phyloP scores from a whole-genome alignment of 2,113 vertebrate genomes.

The Pleuronectes platessa region DNA sequence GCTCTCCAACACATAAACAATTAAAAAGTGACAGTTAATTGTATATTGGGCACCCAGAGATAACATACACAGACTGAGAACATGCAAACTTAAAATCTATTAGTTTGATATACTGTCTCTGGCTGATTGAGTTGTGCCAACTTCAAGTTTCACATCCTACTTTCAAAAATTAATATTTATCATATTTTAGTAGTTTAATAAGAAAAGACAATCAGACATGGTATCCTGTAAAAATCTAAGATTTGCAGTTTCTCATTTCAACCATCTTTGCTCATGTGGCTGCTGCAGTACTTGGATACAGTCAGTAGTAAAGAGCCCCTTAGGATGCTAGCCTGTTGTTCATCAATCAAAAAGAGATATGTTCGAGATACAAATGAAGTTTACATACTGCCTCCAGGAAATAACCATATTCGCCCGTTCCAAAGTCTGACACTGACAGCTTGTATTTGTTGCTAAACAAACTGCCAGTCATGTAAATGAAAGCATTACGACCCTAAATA shows the following conservation, averaged over 20 bases:
- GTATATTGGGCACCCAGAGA: no score
- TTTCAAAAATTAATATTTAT: no score
- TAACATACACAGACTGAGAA: no score
- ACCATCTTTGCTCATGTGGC: background rate
- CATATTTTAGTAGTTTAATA: no score
- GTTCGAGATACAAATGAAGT: background rate
- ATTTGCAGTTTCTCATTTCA: background rate
- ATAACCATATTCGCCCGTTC: background rate
- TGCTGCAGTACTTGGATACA: slow-evolving; percentile 13
- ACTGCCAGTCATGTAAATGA: background rate
- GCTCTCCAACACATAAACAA: no score
- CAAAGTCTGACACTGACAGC: background rate
- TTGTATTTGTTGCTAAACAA: background rate
- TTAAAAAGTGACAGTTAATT: no score
- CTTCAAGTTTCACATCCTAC: no score
- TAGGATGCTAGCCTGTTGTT: slow-evolving; percentile 1
- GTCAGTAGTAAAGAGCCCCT: slow-evolving; percentile 4
- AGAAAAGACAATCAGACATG: background rate
- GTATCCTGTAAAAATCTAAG: background rate
- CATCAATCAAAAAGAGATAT: slow-evolving; percentile 19
- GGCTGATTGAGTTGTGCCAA: no score
- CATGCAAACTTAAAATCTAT: no score
- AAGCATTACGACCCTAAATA: background rate
- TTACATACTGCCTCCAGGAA: background rate
- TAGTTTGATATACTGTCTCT: no score